Evolutionary conservation across 2,797 vertebrate genomes (phyloP).

Genomic region (Etheostoma perlongum): DNA sequence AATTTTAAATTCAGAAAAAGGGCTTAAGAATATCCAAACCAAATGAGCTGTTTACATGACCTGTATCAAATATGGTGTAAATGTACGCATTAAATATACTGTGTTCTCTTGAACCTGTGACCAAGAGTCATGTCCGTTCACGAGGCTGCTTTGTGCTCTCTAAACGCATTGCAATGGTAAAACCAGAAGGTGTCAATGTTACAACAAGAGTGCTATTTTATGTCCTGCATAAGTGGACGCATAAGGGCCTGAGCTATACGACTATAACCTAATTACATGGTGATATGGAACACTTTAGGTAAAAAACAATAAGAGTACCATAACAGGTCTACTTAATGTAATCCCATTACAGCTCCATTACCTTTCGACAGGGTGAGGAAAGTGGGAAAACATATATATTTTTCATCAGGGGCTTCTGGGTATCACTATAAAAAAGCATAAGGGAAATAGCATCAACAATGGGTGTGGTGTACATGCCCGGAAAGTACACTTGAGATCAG

Average conservation of each 20-base stretch:
- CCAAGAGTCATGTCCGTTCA: conserved; percentile 17
- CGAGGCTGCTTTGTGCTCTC: conserved; percentile 21
- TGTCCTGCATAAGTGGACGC: conserved; percentile 70
- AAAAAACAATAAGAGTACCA: conserved; percentile 83
- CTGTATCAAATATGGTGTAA: no score
- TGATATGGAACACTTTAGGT: conserved; percentile 86
- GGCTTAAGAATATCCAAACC: no score
- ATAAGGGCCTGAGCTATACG: conserved; percentile 70
- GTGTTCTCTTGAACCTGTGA: conserved; percentile 7
- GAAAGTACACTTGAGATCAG: conserved; percentile 30
- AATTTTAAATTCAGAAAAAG: no score
- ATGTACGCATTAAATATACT: background rate
- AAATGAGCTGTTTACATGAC: no score
- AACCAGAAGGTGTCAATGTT: conserved; percentile 52
- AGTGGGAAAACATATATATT: conserved; percentile 80
- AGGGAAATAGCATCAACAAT: conserved; percentile 61
- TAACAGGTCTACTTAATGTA: conserved; percentile 80
- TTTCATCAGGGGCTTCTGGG: conserved; percentile 77
- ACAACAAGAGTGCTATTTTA: conserved; percentile 71
- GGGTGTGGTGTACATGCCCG: conserved; percentile 50
- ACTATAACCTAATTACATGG: conserved; percentile 79
- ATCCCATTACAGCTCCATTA: conserved; percentile 82
- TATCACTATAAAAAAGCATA: conserved; percentile 68
- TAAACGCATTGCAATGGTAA: conserved; percentile 32
- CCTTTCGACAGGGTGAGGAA: conserved; percentile 70